A percentile compares a stretch with the other conserved stretches of the same genome.
phyloP scores from a whole-genome alignment of 2,797 vertebrate species.

The Sciaenops ocellatus region DNA sequence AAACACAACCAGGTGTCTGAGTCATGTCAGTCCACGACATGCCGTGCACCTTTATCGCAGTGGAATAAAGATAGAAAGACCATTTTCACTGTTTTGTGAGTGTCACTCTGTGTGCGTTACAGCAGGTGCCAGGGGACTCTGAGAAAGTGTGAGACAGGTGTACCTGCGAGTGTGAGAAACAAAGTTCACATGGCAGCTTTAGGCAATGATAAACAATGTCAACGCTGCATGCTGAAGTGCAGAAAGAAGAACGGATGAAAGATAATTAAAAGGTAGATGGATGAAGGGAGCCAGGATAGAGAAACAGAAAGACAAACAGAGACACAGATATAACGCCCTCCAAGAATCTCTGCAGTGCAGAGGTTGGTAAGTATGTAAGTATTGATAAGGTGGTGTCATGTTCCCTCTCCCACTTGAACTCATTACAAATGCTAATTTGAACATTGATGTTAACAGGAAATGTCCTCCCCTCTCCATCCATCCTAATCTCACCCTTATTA shows the following conservation, averaged over 20 bases:
- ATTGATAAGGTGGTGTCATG: too few relatives aligned
- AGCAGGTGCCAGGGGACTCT: neutral
- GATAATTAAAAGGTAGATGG: constrained; percentile 13
- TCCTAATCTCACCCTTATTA: neutral
- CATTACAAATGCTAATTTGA: neutral
- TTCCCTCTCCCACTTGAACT: neutral
- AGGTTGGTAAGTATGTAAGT: neutral
- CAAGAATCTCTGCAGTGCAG: neutral
- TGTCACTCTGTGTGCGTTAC: neutral
- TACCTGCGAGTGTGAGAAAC: neutral
- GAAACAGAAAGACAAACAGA: constrained; percentile 17
- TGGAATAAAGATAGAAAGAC: constrained; percentile 1
- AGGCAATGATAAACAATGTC: neutral
- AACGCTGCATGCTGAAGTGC: neutral
- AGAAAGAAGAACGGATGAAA: neutral
- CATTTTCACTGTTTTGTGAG: neutral
- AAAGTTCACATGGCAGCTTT: neutral
- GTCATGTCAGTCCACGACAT: neutral
- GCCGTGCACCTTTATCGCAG: constrained; percentile 4
- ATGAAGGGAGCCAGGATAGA: neutral
- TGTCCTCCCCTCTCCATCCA: neutral
- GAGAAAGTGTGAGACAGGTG: neutral
- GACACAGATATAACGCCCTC: neutral
- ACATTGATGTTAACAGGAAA: neutral
- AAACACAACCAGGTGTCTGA: constrained; percentile 23